A percentile compares a stretch with the other conserved stretches of the same genome.
phyloP scores from a whole-genome alignment of 2,113 vertebrate species.

The Bucco capensis region DNA sequence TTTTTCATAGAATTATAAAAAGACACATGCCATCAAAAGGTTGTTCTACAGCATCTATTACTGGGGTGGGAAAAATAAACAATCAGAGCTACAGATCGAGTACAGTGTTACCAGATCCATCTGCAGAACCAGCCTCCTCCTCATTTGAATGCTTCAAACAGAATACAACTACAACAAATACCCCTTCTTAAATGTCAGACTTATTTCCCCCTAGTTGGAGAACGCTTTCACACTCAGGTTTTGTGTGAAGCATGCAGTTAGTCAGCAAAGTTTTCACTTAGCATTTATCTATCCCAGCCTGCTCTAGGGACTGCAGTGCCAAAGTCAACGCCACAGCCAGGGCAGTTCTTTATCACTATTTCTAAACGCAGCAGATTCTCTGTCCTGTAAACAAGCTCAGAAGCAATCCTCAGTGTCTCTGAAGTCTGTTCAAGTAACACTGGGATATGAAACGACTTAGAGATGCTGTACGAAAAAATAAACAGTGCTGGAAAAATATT shows the following conservation, averaged over 20 bases:
- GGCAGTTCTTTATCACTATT: background rate
- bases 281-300: background rate
- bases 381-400: background rate
- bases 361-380: background rate
- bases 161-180: background rate
- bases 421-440: background rate
- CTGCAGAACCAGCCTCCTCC: background rate
- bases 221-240: background rate
- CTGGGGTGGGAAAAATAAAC: too few species aligned
- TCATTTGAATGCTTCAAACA: background rate
- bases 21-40: background rate
- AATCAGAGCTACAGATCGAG: background rate
- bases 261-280: background rate
- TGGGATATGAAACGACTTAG: background rate
- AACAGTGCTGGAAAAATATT: background rate
- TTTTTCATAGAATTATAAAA: background rate
- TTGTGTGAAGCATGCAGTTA: background rate
- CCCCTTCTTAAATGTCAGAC: background rate
- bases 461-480: accelerated
- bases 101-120: background rate
- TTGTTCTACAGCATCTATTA: background rate
- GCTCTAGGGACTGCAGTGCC: background rate
- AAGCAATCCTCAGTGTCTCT: accelerated
- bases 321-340: background rate
- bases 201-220: background rate